Base-by-base conservation (phyloP, 2,888 invertebrate genomes). In the Noctua comes region DNA sequence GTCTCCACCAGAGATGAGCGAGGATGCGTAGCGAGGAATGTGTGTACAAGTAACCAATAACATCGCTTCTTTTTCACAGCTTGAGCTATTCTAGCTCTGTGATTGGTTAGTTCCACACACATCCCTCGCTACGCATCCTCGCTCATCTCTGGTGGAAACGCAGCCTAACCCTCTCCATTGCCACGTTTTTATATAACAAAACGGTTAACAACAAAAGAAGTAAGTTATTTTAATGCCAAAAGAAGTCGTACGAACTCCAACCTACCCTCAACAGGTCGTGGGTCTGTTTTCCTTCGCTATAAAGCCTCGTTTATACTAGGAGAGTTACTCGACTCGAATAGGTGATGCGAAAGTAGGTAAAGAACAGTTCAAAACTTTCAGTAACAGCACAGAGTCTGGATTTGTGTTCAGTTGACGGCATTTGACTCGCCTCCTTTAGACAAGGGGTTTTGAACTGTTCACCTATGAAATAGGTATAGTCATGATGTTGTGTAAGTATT, bases 201-300 rank as follows among this genome's bases (percentile, higher is more conserved):
- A 40, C 24, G 31, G 40, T 51, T 64, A 31, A 24, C 18, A 31
- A 13, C 40, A 43, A 51, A 46, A 36, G 24, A 21, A 40, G 16
- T 4, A 59, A 48, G 46, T 77, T 46, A 77, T 57, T 77, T n/a
- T 66, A 57, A 75, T 36, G 11, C 21, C 21, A n/a, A 31, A 48
- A 68, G 62, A 77, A 77, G 18, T 65, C 54, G 27, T 46, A 77
- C n/a, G 57, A 57, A 77, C 65, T 64, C 27, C 54, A 43, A 65
- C 36, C 48, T n/a, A 59, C 66, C 70, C 40, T 78, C 79, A 78
- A 79, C 68, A 79, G 79, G 79, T 79, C 62, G 43, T 3, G 8
- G n/a, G 8, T 64, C 43, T 27, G 27, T 68, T 59, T 68, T n/a
- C 59, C 54, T 46, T 43, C 18, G 36, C 18, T 74, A 68, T 24